Base-by-base conservation (phyloP, 2,888 invertebrate species). In the Drosophila aldrichi region DNA sequence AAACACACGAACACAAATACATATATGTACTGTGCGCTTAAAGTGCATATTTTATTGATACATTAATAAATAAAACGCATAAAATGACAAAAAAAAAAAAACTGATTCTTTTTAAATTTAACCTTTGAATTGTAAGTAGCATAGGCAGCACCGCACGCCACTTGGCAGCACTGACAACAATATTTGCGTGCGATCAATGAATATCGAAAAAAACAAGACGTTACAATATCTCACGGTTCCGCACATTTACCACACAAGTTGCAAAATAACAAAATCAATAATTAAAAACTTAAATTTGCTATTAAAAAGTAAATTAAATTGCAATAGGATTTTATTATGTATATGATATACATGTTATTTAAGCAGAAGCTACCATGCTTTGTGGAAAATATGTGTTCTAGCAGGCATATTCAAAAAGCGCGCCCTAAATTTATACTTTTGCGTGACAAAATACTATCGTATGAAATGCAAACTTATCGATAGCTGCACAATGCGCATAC, bases 11-110 rank as follows among this genome's bases (percentile, higher is more conserved):
- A 46, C 20, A 58, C 14, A 52, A 9, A 34, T 6, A 46, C 32
- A 43, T 25, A 51, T 61, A 55, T 59, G 34, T 51, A 61, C 66
- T 74, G 70, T 75, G 74, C 60, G 54, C 55, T 71, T 48, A 20
- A 36, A 38, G 58, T 16, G 66, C 48, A 64, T 76, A 61, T 66
- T 77, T 32, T 81, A 77, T 77, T 66, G 67, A 67, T 64, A 77
- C 60, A 64, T 67, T 77, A 66, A 77, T 77, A 81, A 77, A 77
- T 81, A 77, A 77, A 81, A 55, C 40, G 58, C 59, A 43, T 54
- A 56, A 63, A 55, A 40, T 29, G 32, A 57, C 49, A 22, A 66
- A 20, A 16, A 38, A 10, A 16, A 29, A 29, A 7, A 5, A 29
- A 8, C 25, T 3, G 5, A 29, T 0, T 25, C 29, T 20, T 32